Conservation (phyloP, 2,797 vertebrate genomes). For the Myoxocephalus aenaeus region DNA sequence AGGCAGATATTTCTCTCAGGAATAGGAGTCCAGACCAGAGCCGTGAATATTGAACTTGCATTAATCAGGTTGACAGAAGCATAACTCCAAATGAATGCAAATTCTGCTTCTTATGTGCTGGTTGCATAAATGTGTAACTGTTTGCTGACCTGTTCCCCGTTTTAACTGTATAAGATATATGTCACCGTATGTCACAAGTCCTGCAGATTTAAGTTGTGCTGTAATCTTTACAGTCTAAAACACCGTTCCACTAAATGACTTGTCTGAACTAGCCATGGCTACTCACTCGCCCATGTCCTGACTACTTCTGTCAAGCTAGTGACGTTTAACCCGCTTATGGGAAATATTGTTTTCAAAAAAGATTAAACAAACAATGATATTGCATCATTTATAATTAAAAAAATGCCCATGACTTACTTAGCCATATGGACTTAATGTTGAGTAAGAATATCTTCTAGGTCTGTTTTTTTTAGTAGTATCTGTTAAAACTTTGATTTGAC, state of each 20-base stretch:
- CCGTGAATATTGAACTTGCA: constrained; percentile 22
- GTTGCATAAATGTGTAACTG: not conserved
- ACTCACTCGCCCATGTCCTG: too few species aligned
- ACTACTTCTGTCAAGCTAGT: too few species aligned
- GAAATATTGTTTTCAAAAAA: too few species aligned
- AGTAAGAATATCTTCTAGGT: not conserved
- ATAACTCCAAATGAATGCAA: constrained; percentile 13
- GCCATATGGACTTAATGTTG: not conserved
- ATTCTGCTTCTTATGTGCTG: not conserved
- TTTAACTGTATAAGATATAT: not conserved
- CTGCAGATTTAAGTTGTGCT: not conserved
- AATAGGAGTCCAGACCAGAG: not conserved
- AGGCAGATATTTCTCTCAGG: constrained; percentile 20
- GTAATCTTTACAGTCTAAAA: not conserved
- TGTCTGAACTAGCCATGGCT: not conserved
- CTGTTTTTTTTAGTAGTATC: not conserved
- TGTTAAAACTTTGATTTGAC: not conserved
- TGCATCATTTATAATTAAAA: not conserved
- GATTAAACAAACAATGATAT: not conserved
- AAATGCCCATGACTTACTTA: not conserved
- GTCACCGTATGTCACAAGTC: not conserved
- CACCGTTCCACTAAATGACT: not conserved
- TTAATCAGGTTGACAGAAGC: constrained; percentile 28
- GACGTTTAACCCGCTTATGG: too few species aligned
- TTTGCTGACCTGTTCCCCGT: not conserved